Percentiles rank a stretch among this genome's conserved stretches.
phyloP scores from a whole-genome alignment of 1,140 invertebrate species.

The Pogonognathellus flavescens region DNA sequence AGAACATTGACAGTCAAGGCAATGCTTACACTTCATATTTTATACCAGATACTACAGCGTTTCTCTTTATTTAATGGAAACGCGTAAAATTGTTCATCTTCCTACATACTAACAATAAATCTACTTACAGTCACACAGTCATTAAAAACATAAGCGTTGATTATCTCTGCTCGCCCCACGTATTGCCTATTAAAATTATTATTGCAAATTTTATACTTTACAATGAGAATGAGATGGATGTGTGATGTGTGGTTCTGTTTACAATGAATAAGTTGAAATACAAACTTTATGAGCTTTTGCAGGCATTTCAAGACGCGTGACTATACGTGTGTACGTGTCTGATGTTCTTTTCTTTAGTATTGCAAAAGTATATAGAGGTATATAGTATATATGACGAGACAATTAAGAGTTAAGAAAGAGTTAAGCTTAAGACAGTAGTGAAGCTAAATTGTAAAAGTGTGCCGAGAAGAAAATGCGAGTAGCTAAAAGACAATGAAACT shows the following conservation, averaged over 20 bases:
- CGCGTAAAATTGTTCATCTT: too few species aligned
- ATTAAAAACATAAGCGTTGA: slow-evolving; percentile 13
- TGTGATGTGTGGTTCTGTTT: neutral
- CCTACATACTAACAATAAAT: neutral
- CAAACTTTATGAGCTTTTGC: neutral
- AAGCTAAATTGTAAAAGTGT: neutral
- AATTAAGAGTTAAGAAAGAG: too few species aligned
- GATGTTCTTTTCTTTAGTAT: neutral
- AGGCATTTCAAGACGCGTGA: neutral
- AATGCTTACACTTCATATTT: too few species aligned
- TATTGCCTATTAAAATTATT: slow-evolving; percentile 40
- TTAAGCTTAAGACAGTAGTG: too few species aligned
- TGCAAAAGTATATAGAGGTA: neutral
- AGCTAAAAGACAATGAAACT: slow-evolving; percentile 20
- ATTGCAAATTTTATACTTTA: slow-evolving; percentile 1
- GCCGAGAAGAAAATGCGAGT: slow-evolving; percentile 1
- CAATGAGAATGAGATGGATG: neutral
- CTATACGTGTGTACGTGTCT: neutral
- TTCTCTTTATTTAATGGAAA: too few species aligned
- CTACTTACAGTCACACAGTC: neutral
- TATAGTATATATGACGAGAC: neutral
- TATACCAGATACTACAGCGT: too few species aligned
- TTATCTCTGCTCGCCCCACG: neutral
- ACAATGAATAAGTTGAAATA: neutral
- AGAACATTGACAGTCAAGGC: too few species aligned